These are phyloP conservation scores for Pristionchus maxplancki DNA, from an alignment of 2,888 invertebrate species.

Conservation along the genomic window DNA sequence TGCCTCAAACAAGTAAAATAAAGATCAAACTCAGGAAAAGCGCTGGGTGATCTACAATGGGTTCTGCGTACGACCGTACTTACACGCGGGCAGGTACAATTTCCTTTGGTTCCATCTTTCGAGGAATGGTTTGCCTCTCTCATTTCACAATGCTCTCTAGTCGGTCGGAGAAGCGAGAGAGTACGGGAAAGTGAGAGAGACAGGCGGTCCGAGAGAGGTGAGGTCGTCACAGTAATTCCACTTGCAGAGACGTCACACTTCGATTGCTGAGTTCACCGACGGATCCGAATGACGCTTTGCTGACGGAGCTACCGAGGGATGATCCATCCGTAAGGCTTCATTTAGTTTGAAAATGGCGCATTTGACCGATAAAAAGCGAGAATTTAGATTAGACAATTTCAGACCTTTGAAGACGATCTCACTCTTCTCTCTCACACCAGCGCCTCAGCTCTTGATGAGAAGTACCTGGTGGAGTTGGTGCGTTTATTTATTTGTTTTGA, in stretches of 20 bases:
- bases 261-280: not conserved
- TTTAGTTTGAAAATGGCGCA: too few relatives aligned
- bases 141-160: too few relatives aligned
- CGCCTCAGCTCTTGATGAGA: not conserved
- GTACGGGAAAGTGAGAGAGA: too few relatives aligned
- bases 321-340: not conserved
- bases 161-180: too few relatives aligned
- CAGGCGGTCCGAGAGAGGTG: too few relatives aligned
- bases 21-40: not conserved
- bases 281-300: not conserved
- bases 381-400: too few relatives aligned
- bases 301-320: not conserved
- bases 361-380: too few relatives aligned
- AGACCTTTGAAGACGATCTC: not conserved
- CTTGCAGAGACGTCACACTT: not conserved
- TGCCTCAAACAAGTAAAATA: too few relatives aligned
- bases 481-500: not conserved
- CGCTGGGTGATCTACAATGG: not conserved
- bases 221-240: too few relatives aligned
- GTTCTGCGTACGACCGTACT: not conserved
- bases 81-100: not conserved
- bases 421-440: not conserved
- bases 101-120: too few relatives aligned
- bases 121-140: too few relatives aligned
- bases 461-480: not conserved